Conservation (phyloP, 2,113 vertebrate species). For the Periophthalmodon schlosseri region DNA sequence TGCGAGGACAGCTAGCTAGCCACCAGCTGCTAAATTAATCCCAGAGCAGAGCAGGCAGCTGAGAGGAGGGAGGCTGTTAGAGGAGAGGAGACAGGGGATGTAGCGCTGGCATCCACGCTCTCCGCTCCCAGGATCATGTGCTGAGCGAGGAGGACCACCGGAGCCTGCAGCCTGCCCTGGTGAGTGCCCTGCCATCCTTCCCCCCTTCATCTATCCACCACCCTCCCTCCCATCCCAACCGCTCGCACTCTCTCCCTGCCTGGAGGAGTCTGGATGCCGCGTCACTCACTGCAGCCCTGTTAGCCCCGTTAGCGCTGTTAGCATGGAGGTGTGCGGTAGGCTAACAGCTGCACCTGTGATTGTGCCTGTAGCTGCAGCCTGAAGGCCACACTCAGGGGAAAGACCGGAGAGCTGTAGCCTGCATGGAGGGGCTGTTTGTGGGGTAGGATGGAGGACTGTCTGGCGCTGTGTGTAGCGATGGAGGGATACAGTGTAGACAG, state of each 20-base stretch:
- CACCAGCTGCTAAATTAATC: slow-evolving; percentile 71
- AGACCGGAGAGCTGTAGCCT: background rate
- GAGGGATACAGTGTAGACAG: background rate
- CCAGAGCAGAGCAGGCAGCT: slow-evolving; percentile 51
- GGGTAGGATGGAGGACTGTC: background rate
- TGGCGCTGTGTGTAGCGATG: background rate
- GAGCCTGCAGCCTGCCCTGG: slow-evolving; percentile 47
- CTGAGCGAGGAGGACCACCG: slow-evolving; percentile 63
- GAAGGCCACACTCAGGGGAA: background rate
- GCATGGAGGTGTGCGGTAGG: background rate
- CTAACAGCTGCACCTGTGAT: too few relatives aligned
- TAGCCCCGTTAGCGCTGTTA: slow-evolving; percentile 1
- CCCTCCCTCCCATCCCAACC: background rate
- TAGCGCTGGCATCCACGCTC: slow-evolving; percentile 52
- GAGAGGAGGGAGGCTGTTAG: slow-evolving; percentile 44
- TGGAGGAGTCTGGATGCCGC: slow-evolving; percentile 2
- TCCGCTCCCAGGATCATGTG: slow-evolving; percentile 60
- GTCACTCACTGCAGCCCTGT: background rate
- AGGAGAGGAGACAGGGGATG: slow-evolving; percentile 68
- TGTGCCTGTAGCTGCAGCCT: background rate
- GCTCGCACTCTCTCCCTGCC: slow-evolving; percentile 26
- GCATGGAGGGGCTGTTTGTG: background rate
- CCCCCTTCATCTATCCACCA: slow-evolving; percentile 31
- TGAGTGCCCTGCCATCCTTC: slow-evolving; percentile 54
- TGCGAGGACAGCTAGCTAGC: slow-evolving; percentile 45